These are phyloP conservation scores for Amphipyra tragopoginis DNA, from an alignment of 2,888 invertebrate genomes.

Conservation along the genomic window DNA sequence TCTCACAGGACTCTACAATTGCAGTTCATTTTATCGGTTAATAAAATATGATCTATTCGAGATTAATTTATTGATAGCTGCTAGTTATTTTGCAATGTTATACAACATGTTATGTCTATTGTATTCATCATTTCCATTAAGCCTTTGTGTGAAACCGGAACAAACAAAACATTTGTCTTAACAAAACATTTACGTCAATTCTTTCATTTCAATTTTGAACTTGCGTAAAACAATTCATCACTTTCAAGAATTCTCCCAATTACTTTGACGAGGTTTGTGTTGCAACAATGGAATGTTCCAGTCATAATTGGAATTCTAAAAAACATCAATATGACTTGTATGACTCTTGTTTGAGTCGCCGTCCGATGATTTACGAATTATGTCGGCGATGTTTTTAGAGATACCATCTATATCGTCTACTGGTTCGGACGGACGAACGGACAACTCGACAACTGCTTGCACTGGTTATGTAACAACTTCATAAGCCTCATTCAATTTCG, in stretches of 20 bases:
- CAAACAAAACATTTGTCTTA: slow-evolving; percentile 34
- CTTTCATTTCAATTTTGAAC: slow-evolving; percentile 38
- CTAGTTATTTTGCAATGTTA: slow-evolving; percentile 17
- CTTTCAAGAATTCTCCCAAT: slow-evolving; percentile 64
- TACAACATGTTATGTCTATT: slow-evolving; percentile 16
- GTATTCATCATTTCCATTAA: slow-evolving; percentile 15
- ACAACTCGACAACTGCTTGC: slow-evolving; percentile 61
- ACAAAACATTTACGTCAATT: slow-evolving; percentile 58
- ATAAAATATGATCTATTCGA: slow-evolving; percentile 20
- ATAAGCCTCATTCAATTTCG: slow-evolving; percentile 78
- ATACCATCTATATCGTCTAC: slow-evolving; percentile 71
- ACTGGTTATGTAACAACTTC: slow-evolving; percentile 79
- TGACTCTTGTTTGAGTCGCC: slow-evolving; percentile 36
- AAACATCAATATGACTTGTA: slow-evolving; percentile 61
- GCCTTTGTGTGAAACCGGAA: slow-evolving; percentile 30
- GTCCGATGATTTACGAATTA: slow-evolving; percentile 72
- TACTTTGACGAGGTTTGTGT: slow-evolving; percentile 62
- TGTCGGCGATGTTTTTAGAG: slow-evolving; percentile 76
- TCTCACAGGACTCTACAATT: slow-evolving; percentile 15
- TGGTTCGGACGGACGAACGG: slow-evolving; percentile 38
- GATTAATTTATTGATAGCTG: slow-evolving; percentile 12
- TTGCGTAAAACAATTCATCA: slow-evolving; percentile 61
- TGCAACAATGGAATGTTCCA: slow-evolving; percentile 70
- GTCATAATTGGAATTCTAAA: slow-evolving; percentile 73
- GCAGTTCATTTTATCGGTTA: slow-evolving; percentile 12